A percentile compares a stretch with the other conserved stretches of the same genome.
Conservation (phyloP, 2,113 vertebrate species). For the Cyphomyrus plagiostoma region DNA sequence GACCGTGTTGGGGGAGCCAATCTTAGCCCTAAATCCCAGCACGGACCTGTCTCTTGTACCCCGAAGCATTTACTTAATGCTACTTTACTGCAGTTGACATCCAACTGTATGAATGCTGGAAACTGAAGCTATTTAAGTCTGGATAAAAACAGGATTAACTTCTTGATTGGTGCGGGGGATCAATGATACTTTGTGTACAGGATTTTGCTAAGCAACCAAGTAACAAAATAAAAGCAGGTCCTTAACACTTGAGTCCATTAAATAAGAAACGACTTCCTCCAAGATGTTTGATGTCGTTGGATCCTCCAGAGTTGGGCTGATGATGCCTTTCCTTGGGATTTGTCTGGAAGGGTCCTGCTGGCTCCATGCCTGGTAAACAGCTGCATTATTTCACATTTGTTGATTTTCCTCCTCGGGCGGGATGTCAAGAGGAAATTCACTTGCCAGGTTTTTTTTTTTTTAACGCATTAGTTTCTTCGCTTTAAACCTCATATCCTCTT, state of each 20-base stretch:
- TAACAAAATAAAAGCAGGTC: constrained; percentile 12
- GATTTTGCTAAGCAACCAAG: constrained; percentile 14
- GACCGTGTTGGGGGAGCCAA: not conserved
- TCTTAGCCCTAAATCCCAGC: not conserved
- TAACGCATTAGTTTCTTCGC: not conserved
- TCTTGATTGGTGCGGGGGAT: not conserved
- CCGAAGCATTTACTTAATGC: not conserved
- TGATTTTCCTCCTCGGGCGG: constrained; percentile 3
- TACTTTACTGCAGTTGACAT: not conserved
- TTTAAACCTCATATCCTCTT: not conserved
- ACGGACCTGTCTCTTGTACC: not conserved
- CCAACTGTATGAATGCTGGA: not conserved
- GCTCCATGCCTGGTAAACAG: not conserved
- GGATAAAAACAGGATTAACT: not conserved
- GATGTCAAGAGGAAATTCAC: constrained; percentile 48
- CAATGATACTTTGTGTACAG: not conserved
- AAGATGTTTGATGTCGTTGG: not conserved
- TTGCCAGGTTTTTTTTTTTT: constrained; percentile 1
- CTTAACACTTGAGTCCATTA: constrained; percentile 10
- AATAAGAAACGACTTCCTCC: constrained; percentile 6
- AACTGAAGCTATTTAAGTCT: constrained; percentile 6
- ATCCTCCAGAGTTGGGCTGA: constrained; percentile 4
- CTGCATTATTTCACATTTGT: constrained; percentile 38
- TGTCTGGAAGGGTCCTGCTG: not conserved
- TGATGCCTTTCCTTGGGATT: not conserved